Conservation (phyloP, 2,888 invertebrate species). For the Octonoba sinensis region DNA sequence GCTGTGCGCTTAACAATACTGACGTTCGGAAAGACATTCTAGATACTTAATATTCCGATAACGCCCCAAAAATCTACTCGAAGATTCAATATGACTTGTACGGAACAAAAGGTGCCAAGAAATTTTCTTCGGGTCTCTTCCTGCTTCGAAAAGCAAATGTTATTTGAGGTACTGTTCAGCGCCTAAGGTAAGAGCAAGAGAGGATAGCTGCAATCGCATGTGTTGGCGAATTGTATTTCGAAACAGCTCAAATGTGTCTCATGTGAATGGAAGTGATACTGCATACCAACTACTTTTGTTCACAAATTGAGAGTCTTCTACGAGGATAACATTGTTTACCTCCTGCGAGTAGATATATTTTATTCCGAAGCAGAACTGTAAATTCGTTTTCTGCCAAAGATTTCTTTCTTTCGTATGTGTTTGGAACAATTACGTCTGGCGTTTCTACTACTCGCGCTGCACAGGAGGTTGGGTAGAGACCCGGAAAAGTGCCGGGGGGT, state of each 20-base stretch:
- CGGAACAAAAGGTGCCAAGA: background rate
- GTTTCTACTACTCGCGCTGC: conserved; percentile 18
- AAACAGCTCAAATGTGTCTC: background rate
- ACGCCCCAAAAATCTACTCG: no score
- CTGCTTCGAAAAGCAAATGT: background rate
- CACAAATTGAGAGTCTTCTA: background rate
- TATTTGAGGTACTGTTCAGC: no score
- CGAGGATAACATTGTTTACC: conserved; percentile 15
- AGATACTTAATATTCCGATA: no score
- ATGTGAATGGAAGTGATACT: background rate
- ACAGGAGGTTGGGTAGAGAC: conserved; percentile 23
- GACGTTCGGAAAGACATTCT: no score
- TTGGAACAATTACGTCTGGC: conserved; percentile 46
- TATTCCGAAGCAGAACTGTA: no score
- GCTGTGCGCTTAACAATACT: no score
- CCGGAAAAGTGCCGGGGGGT: conserved; percentile 50
- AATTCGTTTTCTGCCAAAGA: no score
- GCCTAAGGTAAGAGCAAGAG: no score
- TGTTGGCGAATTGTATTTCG: background rate
- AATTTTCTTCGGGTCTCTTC: conserved; percentile 1
- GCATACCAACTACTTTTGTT: conserved; percentile 19
- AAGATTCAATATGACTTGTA: no score
- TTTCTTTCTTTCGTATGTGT: conserved; percentile 5
- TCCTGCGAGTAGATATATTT: background rate
- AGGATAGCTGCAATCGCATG: no score